These are phyloP conservation scores for Germaria angustata DNA, from an alignment of 2,888 invertebrate genomes.

Conservation along the genomic window DNA sequence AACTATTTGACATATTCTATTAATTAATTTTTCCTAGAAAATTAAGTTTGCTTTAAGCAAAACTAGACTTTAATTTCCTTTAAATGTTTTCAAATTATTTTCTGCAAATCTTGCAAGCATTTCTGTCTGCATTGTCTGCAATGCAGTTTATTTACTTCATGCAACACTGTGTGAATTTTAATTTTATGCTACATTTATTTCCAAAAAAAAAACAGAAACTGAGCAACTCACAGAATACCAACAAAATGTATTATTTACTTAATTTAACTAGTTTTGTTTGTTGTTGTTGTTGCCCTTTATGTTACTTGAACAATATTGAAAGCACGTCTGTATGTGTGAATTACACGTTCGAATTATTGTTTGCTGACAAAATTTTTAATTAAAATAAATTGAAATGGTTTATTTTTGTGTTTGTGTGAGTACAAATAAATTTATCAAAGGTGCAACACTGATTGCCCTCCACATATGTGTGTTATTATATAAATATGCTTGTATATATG, in stretches of 20 bases:
- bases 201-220: neutral
- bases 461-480: neutral
- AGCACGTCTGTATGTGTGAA: slow-evolving; percentile 23
- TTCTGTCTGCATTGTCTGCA: too few relatives aligned
- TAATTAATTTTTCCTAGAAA: too few relatives aligned
- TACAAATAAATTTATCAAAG: too few relatives aligned
- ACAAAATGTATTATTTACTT: slow-evolving; percentile 20
- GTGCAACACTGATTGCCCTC: too few relatives aligned
- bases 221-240: neutral
- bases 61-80: neutral
- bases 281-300: neutral
- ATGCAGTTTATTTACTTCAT: slow-evolving; percentile 48
- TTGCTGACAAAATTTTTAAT: slow-evolving; percentile 47
- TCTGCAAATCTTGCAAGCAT: too few relatives aligned
- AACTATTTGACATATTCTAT: too few relatives aligned
- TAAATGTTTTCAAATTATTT: neutral
- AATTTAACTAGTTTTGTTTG: neutral
- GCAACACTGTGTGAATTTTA: slow-evolving; percentile 37
- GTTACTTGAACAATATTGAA: neutral
- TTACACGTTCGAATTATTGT: slow-evolving; percentile 38
- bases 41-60: too few relatives aligned
- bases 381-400: slow-evolving; percentile 49
- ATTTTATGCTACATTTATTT: slow-evolving; percentile 44
- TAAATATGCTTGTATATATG: neutral
- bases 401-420: neutral